A percentile compares a stretch with the other conserved stretches of the same genome.
phyloP scores from a whole-genome alignment of 2,113 vertebrate species.

The Bostrychus sinensis region DNA sequence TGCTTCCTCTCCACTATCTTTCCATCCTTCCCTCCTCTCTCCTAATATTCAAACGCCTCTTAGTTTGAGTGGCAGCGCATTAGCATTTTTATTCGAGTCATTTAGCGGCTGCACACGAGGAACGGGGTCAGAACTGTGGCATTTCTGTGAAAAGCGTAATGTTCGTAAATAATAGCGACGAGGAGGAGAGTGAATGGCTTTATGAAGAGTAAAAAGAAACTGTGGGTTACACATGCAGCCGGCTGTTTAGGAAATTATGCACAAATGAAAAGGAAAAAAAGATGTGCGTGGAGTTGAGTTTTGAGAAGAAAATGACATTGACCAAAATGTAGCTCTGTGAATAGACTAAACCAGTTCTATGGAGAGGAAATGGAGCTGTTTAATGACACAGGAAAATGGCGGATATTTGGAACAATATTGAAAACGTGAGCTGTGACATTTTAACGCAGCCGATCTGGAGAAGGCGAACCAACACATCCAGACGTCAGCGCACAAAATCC shows the following conservation, averaged over 20 bases:
- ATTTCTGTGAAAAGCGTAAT: not conserved
- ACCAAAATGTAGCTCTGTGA: too few species aligned
- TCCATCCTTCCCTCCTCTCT: not conserved
- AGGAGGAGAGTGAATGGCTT: not conserved
- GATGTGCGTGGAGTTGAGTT: too few species aligned
- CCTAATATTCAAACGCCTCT: conserved; percentile 34
- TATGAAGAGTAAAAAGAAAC: not conserved
- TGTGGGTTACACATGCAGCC: not conserved
- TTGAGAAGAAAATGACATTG: too few species aligned
- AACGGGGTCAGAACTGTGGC: not conserved
- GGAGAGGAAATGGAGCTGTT: too few species aligned
- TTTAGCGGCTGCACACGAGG: conserved; percentile 34
- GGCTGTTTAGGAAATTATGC: not conserved
- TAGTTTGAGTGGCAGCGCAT: conserved; percentile 49
- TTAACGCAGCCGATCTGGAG: too few species aligned
- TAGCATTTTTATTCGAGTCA: conserved; percentile 46
- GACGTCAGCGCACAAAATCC: too few species aligned
- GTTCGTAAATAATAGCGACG: not conserved
- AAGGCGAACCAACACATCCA: too few species aligned
- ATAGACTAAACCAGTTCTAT: too few species aligned
- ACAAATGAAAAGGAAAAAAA: not conserved
- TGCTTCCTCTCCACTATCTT: not conserved
- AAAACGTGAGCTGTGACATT: too few species aligned
- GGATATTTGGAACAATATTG: too few species aligned
- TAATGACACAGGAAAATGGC: too few species aligned